Conservation (phyloP, 2,888 invertebrate genomes). For the Diplazon laetatorius region DNA sequence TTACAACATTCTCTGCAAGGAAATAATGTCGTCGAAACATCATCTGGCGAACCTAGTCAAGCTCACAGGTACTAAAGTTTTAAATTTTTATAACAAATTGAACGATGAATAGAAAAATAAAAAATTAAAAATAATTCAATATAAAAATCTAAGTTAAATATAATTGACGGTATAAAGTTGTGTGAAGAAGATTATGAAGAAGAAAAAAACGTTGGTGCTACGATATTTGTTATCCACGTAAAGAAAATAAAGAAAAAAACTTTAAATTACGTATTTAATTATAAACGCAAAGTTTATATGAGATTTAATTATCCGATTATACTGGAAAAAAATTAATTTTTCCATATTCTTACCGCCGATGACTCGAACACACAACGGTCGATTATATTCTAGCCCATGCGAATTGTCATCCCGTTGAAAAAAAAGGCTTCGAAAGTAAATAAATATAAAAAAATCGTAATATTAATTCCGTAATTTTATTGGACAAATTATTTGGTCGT, state of each 20-base stretch:
- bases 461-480: too few species aligned
- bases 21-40: constrained; percentile 68
- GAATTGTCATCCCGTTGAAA: neutral
- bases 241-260: too few species aligned
- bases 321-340: too few species aligned
- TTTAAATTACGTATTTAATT: too few species aligned
- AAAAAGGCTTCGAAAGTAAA: too few species aligned
- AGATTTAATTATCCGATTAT: constrained; percentile 2
- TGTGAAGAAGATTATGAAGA: neutral
- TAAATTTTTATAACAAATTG: constrained; percentile 24
- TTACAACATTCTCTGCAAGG: constrained; percentile 71
- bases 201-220: neutral
- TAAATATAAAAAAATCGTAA: too few species aligned
- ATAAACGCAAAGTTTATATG: neutral
- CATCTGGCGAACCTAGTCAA: constrained; percentile 70
- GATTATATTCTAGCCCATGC: neutral
- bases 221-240: neutral
- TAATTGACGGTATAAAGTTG: neutral
- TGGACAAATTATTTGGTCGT: constrained; percentile 4
- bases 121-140: neutral
- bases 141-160: neutral
- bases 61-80: constrained; percentile 69
- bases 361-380: neutral
- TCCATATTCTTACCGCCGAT: too few species aligned
- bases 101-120: neutral